phyloP scores from a whole-genome alignment of 2,113 vertebrate genomes.

The Tylochromis polylepis region DNA sequence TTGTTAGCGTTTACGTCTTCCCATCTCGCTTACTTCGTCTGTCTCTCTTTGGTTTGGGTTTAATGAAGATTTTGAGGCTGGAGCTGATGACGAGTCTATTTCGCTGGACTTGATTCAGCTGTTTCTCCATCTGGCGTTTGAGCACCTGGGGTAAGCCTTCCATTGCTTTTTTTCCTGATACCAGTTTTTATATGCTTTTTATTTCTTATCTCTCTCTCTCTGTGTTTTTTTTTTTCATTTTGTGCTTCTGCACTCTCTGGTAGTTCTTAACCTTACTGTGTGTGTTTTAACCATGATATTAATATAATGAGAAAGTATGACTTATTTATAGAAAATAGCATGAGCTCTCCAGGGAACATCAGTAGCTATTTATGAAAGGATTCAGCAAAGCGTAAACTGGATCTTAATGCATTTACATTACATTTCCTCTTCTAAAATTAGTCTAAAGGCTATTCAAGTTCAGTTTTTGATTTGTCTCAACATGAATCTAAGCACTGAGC shows the following conservation, averaged over 20 bases:
- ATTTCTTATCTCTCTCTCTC: not conserved
- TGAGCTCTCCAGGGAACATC: not conserved
- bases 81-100: conserved; percentile 35
- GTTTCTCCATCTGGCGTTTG: conserved; percentile 55
- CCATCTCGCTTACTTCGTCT: not conserved
- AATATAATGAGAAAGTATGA: not conserved
- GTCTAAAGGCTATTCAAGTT: not conserved
- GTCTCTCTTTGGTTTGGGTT: conserved; percentile 11
- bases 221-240: not conserved
- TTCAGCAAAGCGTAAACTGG: not conserved
- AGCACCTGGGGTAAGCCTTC: conserved; percentile 49
- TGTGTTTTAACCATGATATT: not conserved
- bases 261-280: not conserved
- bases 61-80: conserved; percentile 36
- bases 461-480: not conserved
- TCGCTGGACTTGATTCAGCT: conserved; percentile 52
- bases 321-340: not conserved
- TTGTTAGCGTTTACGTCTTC: conserved; percentile 1
- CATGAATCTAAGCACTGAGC: not conserved
- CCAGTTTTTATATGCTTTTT: not conserved
- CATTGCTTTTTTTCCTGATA: not conserved
- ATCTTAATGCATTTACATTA: not conserved
- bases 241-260: not conserved
- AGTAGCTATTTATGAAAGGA: not conserved
- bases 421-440: not conserved